Conservation (phyloP, 2,113 vertebrate genomes). For the Ondatra zibethicus region DNA sequence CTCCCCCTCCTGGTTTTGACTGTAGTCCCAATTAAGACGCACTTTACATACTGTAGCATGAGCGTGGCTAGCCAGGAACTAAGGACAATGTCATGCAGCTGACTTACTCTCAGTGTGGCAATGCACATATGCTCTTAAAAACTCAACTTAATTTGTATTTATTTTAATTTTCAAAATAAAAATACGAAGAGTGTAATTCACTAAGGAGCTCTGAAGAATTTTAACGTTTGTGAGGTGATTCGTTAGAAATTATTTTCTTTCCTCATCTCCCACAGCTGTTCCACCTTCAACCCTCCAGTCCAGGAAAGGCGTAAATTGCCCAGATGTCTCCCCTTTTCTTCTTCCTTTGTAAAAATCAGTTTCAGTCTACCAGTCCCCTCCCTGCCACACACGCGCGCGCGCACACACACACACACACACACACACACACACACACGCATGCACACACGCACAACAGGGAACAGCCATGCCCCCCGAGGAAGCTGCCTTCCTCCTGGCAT, state of each 20-base stretch:
- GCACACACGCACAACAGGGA: not conserved
- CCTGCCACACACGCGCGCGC: not conserved
- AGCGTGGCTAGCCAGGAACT: not conserved
- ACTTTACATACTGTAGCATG: not conserved
- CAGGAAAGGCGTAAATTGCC: not conserved
- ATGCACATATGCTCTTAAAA: not conserved
- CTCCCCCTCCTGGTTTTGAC: not conserved
- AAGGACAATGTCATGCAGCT: not conserved
- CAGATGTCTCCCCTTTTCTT: not conserved
- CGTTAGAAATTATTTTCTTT: not conserved
- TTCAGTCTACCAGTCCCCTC: no score
- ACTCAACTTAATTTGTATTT: not conserved
- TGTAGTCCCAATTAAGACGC: not conserved
- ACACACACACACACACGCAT: not conserved
- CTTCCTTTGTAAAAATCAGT: no score
- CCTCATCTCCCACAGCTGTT: not conserved
- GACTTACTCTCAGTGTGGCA: not conserved
- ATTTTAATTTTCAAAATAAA: slow-evolving; percentile 21
- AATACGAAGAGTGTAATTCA: not conserved
- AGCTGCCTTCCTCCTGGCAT: not conserved
- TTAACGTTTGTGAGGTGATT: not conserved
- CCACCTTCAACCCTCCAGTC: not conserved
- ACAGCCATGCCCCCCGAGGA: not conserved
- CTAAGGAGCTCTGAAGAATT: not conserved
- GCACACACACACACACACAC: not conserved